A percentile compares a stretch with the other conserved stretches of the same genome.
phyloP scores from a whole-genome alignment of 30 jellyfish, hydroid and myxozoan genomes.

The Nemopilema nomurai region DNA sequence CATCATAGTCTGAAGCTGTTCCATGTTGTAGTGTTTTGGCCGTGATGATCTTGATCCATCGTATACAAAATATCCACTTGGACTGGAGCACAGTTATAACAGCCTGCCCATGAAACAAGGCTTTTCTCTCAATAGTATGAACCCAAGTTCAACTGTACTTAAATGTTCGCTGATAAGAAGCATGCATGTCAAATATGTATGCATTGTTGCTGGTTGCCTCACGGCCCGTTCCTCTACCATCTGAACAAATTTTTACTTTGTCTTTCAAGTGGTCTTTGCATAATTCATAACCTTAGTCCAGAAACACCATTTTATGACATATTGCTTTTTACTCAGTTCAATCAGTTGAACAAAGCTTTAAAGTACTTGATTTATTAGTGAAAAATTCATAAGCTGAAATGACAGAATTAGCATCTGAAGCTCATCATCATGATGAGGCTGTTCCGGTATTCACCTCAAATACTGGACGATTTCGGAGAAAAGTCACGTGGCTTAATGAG shows the following conservation, averaged over 20 bases:
- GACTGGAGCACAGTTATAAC: no score
- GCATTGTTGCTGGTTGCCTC: background rate
- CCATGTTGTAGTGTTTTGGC: no score
- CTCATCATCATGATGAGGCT: background rate
- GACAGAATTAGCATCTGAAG: background rate
- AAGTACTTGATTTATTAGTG: background rate
- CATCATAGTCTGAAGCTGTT: no score
- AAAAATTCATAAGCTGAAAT: background rate
- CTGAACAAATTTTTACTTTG: conserved; percentile 21
- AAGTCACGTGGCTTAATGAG: no score
- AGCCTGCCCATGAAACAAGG: background rate
- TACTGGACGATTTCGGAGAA: background rate
- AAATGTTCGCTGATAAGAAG: background rate
- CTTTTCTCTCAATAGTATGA: background rate
- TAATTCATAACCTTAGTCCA: conserved; percentile 1
- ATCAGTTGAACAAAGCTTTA: background rate
- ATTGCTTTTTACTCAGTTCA: background rate
- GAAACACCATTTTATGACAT: background rate
- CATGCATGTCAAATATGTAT: background rate
- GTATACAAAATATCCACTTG: no score
- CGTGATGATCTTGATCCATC: no score
- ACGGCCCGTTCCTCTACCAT: background rate
- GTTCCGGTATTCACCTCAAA: background rate
- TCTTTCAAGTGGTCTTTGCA: conserved; percentile 21
- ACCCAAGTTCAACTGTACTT: background rate